Conservation (phyloP, 2,113 vertebrate genomes). For the Platichthys stellatus region DNA sequence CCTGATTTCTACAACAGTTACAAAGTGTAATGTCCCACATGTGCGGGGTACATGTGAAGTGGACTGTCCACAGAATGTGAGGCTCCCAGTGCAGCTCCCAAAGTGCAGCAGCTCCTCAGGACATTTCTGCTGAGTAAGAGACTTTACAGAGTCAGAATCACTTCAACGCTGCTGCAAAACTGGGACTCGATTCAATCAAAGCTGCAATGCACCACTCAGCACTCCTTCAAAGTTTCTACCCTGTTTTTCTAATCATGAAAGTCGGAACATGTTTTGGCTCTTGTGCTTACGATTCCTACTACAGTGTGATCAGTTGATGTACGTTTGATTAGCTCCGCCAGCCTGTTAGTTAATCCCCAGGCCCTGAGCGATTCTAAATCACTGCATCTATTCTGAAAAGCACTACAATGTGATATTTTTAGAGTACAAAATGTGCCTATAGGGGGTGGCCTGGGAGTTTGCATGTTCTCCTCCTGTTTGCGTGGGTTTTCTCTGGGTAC, state of each 20-base stretch:
- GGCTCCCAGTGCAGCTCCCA: conserved; percentile 46
- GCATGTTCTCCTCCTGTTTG: no score
- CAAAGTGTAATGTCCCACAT: conserved; percentile 17
- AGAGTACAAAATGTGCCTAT: background rate
- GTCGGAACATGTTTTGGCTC: background rate
- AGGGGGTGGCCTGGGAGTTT: no score
- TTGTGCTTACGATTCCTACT: no score
- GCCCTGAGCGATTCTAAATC: conserved; percentile 1
- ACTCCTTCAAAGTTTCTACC: conserved; percentile 24
- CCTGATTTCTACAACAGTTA: conserved; percentile 1
- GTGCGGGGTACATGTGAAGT: conserved; percentile 15
- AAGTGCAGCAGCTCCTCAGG: conserved; percentile 51
- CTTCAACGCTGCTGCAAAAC: conserved; percentile 65
- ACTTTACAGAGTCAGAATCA: conserved; percentile 59
- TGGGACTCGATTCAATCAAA: conserved; percentile 67
- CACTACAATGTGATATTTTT: background rate
- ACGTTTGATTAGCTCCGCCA: background rate
- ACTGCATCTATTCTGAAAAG: background rate
- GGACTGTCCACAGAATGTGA: conserved; percentile 39
- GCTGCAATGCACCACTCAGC: conserved; percentile 77
- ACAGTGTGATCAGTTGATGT: background rate
- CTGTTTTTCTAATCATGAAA: conserved; percentile 14
- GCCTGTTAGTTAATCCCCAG: background rate
- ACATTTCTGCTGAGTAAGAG: conserved; percentile 75
- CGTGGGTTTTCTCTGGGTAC: no score